phyloP scores from a whole-genome alignment of 1,140 invertebrate species.

The Wiebesia pumilae region DNA sequence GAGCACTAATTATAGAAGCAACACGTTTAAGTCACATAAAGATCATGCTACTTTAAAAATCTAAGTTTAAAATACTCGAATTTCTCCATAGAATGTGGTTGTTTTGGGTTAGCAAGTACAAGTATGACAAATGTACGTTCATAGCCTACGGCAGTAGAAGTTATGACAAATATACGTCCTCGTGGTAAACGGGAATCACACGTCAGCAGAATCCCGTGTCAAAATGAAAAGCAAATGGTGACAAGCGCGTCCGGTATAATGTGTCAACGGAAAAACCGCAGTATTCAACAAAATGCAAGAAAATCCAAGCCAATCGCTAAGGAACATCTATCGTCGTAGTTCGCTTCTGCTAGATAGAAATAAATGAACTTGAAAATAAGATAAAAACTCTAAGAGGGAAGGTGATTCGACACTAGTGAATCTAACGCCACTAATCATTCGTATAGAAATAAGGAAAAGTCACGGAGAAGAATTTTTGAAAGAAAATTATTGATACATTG shows the following conservation, averaged over 20 bases:
- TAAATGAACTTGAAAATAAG: not conserved
- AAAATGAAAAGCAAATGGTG: conserved; percentile 20
- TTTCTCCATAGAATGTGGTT: not conserved
- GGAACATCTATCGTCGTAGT: conserved; percentile 5
- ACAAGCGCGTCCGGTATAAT: not conserved
- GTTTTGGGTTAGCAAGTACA: not conserved
- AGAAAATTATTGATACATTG: not conserved
- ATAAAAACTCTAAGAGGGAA: not conserved
- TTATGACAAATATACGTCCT: not conserved
- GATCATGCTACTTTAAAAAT: not conserved
- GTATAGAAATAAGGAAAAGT: not conserved
- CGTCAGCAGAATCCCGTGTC: conserved; percentile 14
- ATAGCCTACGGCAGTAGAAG: no score
- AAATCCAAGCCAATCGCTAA: not conserved
- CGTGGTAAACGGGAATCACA: not conserved
- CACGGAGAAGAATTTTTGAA: not conserved
- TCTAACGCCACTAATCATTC: not conserved
- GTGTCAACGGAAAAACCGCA: not conserved
- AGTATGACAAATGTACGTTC: not conserved
- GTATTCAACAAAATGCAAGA: not conserved
- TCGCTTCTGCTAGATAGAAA: not conserved
- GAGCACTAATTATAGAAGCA: no score
- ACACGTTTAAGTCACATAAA: no score
- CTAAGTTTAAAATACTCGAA: not conserved
- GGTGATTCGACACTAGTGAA: not conserved